phyloP scores from a whole-genome alignment of 2,113 vertebrate genomes.

The Apteryx owenii region DNA sequence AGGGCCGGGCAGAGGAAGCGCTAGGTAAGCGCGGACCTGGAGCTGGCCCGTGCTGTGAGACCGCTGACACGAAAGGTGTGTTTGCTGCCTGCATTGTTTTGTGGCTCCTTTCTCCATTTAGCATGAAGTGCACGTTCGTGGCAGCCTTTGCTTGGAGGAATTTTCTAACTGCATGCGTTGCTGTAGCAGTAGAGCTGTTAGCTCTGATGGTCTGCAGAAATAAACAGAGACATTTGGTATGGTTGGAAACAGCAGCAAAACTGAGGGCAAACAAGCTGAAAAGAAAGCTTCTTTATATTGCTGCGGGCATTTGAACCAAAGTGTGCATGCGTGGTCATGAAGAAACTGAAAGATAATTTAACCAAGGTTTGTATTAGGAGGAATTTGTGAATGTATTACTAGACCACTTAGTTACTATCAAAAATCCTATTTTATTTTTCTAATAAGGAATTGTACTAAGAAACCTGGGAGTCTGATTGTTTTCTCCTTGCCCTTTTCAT shows the following conservation, averaged over 20 bases:
- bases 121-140: background rate
- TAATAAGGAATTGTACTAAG: background rate
- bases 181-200: background rate
- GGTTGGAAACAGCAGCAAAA: background rate
- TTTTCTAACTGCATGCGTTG: background rate
- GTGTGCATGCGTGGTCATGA: rapidly evolving
- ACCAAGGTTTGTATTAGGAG: background rate
- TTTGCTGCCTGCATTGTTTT: background rate
- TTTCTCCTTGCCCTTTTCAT: background rate
- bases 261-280: background rate
- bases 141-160: background rate
- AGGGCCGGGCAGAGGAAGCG: background rate
- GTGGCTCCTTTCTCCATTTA: rapidly evolving
- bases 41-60: background rate
- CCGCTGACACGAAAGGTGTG: background rate
- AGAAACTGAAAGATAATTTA: background rate
- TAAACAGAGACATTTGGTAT: background rate
- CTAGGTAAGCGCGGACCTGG: background rate
- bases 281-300: background rate
- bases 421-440: background rate
- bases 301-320: background rate
- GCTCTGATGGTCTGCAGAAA: background rate
- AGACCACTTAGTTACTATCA: background rate
- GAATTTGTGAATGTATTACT: background rate
- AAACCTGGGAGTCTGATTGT: background rate